Conservation (phyloP, 2,888 invertebrate species). For the Pristionchus mayeri region DNA sequence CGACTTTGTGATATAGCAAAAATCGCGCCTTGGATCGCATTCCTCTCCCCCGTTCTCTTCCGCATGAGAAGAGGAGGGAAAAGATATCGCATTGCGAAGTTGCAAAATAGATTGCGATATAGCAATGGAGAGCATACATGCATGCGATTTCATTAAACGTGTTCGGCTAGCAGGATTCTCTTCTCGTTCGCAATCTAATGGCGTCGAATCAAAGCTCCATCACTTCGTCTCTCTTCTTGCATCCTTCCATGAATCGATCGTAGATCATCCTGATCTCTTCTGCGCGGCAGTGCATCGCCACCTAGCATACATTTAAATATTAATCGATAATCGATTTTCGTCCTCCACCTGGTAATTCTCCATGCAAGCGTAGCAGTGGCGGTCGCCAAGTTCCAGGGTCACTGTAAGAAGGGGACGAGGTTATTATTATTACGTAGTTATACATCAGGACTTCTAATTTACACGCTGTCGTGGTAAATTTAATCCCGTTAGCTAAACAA, state of each 20-base stretch:
- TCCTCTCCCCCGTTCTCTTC: not conserved
- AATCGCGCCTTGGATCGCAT: too few relatives aligned
- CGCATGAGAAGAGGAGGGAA: too few relatives aligned
- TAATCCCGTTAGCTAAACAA: too few relatives aligned
- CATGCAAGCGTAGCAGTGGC: not conserved
- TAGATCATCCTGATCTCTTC: not conserved
- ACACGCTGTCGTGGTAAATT: too few relatives aligned
- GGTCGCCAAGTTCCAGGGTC: not conserved
- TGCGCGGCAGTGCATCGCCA: conserved; percentile 25
- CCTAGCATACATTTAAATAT: conserved; percentile 10
- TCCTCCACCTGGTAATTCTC: not conserved
- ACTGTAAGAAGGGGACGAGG: not conserved
- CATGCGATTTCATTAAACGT: too few relatives aligned
- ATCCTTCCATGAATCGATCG: not conserved
- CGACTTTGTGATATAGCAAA: not conserved
- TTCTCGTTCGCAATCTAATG: too few relatives aligned
- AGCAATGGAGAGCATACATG: too few relatives aligned
- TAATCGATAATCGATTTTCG: not conserved
- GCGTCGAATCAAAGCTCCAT: not conserved
- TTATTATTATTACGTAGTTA: too few relatives aligned
- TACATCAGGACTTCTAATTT: too few relatives aligned
- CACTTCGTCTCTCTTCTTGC: not conserved
- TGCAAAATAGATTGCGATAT: too few relatives aligned
- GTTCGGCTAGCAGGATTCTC: too few relatives aligned
- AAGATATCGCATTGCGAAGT: too few relatives aligned